phyloP scores from a whole-genome alignment of 1,140 invertebrate genomes.

The Pantala flavescens region DNA sequence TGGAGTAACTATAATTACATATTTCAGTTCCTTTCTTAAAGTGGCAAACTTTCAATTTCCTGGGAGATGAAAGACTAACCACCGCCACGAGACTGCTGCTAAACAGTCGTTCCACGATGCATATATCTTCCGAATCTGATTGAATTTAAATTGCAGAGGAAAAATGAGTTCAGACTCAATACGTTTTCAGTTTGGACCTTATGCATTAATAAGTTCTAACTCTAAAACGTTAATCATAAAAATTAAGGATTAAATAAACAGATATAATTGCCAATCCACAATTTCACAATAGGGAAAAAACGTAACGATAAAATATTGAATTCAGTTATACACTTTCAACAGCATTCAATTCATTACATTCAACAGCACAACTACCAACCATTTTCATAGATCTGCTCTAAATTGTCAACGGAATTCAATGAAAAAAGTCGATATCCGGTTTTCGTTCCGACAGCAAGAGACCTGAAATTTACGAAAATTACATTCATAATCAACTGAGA shows the following conservation, averaged over 20 bases:
- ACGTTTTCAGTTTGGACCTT: background rate
- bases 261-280: no score
- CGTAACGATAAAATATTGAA: background rate
- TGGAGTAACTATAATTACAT: conserved; percentile 96
- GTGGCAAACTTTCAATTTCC: conserved; percentile 93
- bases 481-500: background rate
- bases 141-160: conserved; percentile 21
- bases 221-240: conserved; percentile 13
- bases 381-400: conserved; percentile 81
- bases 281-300: conserved; percentile 14
- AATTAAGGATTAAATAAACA: no score
- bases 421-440: conserved; percentile 81
- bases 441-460: conserved; percentile 81
- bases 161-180: no score
- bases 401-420: conserved; percentile 67
- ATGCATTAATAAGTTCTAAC: conserved; percentile 14
- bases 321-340: background rate
- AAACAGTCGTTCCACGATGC: conserved; percentile 91
- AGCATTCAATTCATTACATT: background rate
- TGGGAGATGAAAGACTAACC: conserved; percentile 80
- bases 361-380: conserved; percentile 36
- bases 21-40: conserved; percentile 98
- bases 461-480: conserved; percentile 48
- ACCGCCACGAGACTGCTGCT: conserved; percentile 93
- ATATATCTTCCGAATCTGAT: conserved; percentile 72